Evolutionary conservation across 2,113 vertebrate genomes (phyloP).

Genomic region (Athene noctua): DNA sequence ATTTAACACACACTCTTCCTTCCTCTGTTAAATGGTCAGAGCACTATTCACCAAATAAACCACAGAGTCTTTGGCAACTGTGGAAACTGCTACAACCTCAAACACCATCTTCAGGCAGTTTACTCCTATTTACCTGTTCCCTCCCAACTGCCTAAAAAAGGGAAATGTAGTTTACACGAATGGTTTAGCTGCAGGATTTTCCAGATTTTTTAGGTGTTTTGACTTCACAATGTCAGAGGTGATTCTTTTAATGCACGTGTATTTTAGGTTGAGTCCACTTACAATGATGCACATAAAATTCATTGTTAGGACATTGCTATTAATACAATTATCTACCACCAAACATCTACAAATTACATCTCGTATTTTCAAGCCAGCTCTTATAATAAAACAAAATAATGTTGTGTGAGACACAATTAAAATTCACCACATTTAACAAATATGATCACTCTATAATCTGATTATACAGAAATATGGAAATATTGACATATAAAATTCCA

Average conservation of each 20-base stretch:
- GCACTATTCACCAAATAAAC: not conserved
- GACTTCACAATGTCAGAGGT: not conserved
- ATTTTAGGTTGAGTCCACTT: not conserved
- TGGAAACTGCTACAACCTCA: not conserved
- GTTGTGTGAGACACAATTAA: not conserved
- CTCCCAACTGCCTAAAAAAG: not conserved
- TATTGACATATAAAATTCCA: not conserved
- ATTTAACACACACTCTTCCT: not conserved
- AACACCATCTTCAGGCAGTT: not conserved
- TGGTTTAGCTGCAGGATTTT: not conserved
- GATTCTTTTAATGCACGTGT: rapidly evolving
- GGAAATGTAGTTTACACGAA: not conserved
- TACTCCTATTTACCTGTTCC: not conserved
- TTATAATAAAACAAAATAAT: not conserved
- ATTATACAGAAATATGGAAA: not conserved
- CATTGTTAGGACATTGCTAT: not conserved
- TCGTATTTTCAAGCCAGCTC: not conserved
- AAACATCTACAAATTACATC: not conserved
- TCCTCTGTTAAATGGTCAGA: not conserved
- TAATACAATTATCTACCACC: not conserved
- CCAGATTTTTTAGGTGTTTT: not conserved
- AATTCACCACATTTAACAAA: not conserved
- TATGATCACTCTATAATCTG: not conserved
- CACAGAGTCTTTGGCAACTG: not conserved
- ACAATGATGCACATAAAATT: not conserved